These are phyloP conservation scores for Lagopus muta DNA, from an alignment of 2,113 vertebrate genomes.

Conservation along the genomic window DNA sequence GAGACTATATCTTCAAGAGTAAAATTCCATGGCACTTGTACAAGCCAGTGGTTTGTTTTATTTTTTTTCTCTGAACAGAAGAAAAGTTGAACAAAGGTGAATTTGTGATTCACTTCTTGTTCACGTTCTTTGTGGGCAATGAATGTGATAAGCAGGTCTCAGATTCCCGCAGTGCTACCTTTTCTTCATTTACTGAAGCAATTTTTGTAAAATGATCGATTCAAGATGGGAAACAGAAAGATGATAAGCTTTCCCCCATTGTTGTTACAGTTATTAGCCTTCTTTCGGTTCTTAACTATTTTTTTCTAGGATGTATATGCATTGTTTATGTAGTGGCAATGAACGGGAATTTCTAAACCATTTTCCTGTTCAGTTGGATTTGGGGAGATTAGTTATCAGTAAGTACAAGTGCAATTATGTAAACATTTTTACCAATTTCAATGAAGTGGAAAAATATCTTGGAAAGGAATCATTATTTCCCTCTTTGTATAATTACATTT, in stretches of 20 bases:
- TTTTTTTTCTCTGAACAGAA: not conserved
- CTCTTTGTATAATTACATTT: not conserved
- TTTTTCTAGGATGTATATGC: not conserved
- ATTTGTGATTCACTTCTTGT: not conserved
- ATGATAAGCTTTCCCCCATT: not conserved
- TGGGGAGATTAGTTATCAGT: not conserved
- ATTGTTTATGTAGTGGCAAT: not conserved
- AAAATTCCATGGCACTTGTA: not conserved
- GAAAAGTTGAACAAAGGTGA: not conserved
- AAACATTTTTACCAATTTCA: not conserved
- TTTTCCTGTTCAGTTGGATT: not conserved
- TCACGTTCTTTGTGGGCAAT: not conserved
- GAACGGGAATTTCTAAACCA: not conserved
- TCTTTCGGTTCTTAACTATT: not conserved
- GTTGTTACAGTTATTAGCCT: not conserved
- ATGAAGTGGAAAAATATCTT: not conserved
- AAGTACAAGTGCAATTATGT: accelerated
- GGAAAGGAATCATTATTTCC: not conserved
- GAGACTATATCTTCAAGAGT: not conserved
- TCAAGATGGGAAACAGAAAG: not conserved
- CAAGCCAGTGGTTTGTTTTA: not conserved
- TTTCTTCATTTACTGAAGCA: not conserved
- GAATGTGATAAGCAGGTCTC: not conserved
- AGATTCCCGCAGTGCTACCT: not conserved
- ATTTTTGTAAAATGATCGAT: not conserved